Evolutionary conservation across 2,797 vertebrate genomes (phyloP).

Genomic region (Atherinosoma microstoma): DNA sequence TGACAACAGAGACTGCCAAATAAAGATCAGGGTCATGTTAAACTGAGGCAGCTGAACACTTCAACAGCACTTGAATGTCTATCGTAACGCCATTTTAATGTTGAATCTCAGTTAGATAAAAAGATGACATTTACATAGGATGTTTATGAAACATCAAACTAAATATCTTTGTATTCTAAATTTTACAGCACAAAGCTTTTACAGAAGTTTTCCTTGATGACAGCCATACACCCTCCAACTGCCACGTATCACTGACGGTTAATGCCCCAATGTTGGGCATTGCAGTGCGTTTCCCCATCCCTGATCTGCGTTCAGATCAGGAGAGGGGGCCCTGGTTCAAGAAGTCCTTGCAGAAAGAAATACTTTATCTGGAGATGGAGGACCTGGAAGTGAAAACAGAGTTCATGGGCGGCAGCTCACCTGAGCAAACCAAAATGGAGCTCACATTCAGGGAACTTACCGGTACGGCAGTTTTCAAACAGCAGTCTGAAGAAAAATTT

Average conservation of each 20-base stretch:
- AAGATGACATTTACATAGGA: background rate
- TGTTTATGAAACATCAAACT: background rate
- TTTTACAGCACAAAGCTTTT: slow-evolving; percentile 94
- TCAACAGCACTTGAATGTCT: background rate
- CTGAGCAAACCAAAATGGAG: slow-evolving; percentile 95
- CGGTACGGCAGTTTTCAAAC: slow-evolving; percentile 80
- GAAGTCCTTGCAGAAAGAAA: slow-evolving; percentile 96
- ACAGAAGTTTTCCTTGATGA: slow-evolving; percentile 97
- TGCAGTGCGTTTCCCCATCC: slow-evolving; percentile 95
- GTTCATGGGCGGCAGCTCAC: slow-evolving; percentile 89
- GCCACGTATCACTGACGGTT: slow-evolving; percentile 88
- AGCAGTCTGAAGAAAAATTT: background rate
- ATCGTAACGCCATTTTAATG: background rate
- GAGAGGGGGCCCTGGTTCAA: slow-evolving; percentile 99
- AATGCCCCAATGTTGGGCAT: slow-evolving; percentile 89
- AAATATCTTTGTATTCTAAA: slow-evolving; percentile 6
- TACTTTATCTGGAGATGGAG: slow-evolving; percentile 89
- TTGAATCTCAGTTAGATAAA: background rate
- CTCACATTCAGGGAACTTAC: slow-evolving; percentile 93
- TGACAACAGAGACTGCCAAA: background rate
- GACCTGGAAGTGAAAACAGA: slow-evolving; percentile 95
- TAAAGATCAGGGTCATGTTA: background rate
- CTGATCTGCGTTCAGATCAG: slow-evolving; percentile 96
- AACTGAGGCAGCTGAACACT: background rate
- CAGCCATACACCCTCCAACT: slow-evolving; percentile 89